Conservation (phyloP, 2,797 vertebrate species). For the Mus caroli region DNA sequence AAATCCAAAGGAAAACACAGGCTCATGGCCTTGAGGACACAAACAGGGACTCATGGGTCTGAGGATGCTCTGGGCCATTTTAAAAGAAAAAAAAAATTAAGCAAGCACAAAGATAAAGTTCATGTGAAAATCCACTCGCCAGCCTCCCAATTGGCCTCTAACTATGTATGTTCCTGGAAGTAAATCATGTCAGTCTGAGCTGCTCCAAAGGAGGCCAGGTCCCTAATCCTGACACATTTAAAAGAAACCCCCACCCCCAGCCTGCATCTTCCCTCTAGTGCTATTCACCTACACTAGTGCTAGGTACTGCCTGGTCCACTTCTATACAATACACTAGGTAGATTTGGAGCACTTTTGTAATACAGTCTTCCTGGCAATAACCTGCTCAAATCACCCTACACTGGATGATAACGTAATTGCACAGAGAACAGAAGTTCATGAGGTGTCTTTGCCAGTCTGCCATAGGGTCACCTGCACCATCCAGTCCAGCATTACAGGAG, state of each 20-base stretch:
- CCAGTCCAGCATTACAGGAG: not conserved
- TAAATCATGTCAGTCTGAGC: not conserved
- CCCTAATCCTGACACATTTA: constrained; percentile 8
- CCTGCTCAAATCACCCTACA: not conserved
- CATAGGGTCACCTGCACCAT: not conserved
- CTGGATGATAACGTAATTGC: not conserved
- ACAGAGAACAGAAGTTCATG: not conserved
- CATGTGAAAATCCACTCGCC: not conserved
- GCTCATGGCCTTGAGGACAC: not conserved
- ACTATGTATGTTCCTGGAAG: not conserved
- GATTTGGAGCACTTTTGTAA: not conserved
- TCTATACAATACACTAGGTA: not conserved
- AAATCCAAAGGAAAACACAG: not conserved
- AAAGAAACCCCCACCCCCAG: not conserved
- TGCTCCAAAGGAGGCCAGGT: not conserved
- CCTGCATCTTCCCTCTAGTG: not conserved
- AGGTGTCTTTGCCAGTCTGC: not conserved
- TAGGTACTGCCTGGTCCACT: not conserved
- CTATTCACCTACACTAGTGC: not conserved
- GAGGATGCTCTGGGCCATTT: not conserved
- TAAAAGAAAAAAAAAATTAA: not conserved
- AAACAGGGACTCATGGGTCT: not conserved
- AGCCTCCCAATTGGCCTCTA: not conserved
- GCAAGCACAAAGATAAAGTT: not conserved
- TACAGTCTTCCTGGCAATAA: not conserved